phyloP scores from a whole-genome alignment of 2,797 vertebrate species.

The Myotis pilosus region DNA sequence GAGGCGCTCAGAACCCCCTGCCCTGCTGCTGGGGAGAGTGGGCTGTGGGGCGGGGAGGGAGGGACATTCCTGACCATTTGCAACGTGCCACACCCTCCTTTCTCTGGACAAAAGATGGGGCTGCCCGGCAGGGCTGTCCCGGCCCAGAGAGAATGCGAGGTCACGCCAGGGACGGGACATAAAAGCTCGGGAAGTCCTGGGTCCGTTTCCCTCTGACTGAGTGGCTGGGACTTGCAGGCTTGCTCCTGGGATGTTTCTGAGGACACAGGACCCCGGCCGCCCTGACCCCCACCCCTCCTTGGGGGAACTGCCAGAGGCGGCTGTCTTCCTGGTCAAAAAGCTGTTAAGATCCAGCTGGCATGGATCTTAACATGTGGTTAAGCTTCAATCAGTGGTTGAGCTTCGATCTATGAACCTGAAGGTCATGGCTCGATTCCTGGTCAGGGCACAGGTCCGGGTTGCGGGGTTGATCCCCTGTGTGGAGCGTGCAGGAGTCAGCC shows the following conservation, averaged over 20 bases:
- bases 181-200: not conserved
- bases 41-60: not conserved
- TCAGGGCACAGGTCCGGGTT: no score
- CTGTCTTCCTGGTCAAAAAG: not conserved
- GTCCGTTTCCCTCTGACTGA: not conserved
- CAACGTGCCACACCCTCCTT: not conserved
- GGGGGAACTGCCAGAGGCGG: not conserved
- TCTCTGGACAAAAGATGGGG: not conserved
- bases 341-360: fast-evolving
- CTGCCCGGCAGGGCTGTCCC: not conserved
- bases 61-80: not conserved
- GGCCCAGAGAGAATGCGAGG: not conserved
- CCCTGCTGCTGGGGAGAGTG: not conserved
- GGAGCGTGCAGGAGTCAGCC: no score
- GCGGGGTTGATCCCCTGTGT: no score
- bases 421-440: no score
- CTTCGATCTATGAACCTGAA: no score
- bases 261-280: not conserved
- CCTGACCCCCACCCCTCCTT: not conserved
- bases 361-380: no score
- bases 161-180: not conserved
- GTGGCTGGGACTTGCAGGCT: not conserved
- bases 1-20: not conserved
- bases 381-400: no score
- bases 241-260: not conserved